These are phyloP conservation scores for Diprion similis DNA, from an alignment of 1,140 invertebrate species.

Conservation along the genomic window DNA sequence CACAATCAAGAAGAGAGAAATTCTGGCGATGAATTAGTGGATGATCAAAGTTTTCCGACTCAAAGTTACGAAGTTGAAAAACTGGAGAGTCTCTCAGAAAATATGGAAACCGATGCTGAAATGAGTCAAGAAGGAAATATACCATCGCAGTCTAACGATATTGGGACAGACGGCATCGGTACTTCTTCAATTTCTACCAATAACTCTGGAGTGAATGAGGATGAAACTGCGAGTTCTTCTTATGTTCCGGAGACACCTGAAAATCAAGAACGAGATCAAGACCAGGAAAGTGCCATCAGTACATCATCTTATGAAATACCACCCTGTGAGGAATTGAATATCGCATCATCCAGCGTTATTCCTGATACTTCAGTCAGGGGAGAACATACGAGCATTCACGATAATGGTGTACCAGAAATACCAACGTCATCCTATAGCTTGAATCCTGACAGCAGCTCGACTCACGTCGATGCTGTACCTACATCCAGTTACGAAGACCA, in stretches of 20 bases:
- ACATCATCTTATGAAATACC: slow-evolving; percentile 60
- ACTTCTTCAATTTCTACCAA: slow-evolving; percentile 50
- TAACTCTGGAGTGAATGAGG: slow-evolving; percentile 52
- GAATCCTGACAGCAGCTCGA: slow-evolving; percentile 56
- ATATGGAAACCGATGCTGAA: slow-evolving; percentile 49
- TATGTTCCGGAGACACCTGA: slow-evolving; percentile 60
- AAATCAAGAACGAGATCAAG: slow-evolving; percentile 57
- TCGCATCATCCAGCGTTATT: slow-evolving; percentile 54
- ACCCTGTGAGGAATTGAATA: slow-evolving; percentile 58
- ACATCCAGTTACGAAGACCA: slow-evolving; percentile 56
- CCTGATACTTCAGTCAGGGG: slow-evolving; percentile 47
- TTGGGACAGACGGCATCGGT: slow-evolving; percentile 50
- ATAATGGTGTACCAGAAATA: slow-evolving; percentile 57
- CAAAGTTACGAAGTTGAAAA: slow-evolving; percentile 57
- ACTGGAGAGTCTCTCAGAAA: slow-evolving; percentile 43
- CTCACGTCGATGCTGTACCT: slow-evolving; percentile 48
- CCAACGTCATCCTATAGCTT: slow-evolving; percentile 56
- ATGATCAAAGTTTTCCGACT: slow-evolving; percentile 54
- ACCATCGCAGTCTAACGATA: slow-evolving; percentile 57
- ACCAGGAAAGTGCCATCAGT: slow-evolving; percentile 59
- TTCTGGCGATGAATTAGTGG: slow-evolving; percentile 33
- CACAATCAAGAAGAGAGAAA: slow-evolving; percentile 40
- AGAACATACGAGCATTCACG: slow-evolving; percentile 54
- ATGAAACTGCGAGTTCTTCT: slow-evolving; percentile 57
- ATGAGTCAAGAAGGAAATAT: slow-evolving; percentile 55